Conservation (phyloP, 37 sponge, comb jelly and placozoan genomes). For the Cladorhizidae sp. region DNA sequence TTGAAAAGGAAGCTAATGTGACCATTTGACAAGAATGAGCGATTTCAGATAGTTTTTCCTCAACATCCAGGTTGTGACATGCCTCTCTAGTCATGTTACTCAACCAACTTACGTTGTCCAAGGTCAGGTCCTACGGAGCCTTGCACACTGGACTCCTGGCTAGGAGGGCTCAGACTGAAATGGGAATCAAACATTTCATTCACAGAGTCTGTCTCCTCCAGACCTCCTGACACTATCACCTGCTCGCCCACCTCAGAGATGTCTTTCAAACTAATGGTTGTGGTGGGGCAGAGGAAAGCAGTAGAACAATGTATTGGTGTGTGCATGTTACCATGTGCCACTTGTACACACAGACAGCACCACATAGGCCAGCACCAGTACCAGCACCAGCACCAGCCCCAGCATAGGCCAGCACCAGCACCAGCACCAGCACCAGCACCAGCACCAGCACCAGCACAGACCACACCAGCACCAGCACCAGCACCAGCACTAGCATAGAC, state of each 20-base stretch:
- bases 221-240: not conserved
- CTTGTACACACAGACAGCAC: too few relatives aligned
- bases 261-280: not conserved
- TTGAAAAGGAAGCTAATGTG: too few relatives aligned
- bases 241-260: not conserved
- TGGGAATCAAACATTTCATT: slow-evolving; percentile 32
- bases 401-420: too few relatives aligned
- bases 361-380: not conserved
- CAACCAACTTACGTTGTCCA: not conserved
- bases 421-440: too few relatives aligned
- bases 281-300: not conserved
- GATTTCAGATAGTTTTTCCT: too few relatives aligned
- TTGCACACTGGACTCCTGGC: slow-evolving; percentile 1
- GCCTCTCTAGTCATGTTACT: not conserved
- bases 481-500: too few relatives aligned
- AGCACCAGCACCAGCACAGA: too few relatives aligned
- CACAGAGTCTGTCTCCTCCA: slow-evolving; percentile 7
- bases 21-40: too few relatives aligned
- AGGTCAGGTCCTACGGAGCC: not conserved
- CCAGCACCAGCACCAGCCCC: not conserved
- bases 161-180: not conserved
- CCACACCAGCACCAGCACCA: not conserved
- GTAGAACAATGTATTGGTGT: not conserved
- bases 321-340: too few relatives aligned
- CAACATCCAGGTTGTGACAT: too few relatives aligned